Conservation (phyloP, 1,140 invertebrate species). For the Zaprionus nigranus region DNA sequence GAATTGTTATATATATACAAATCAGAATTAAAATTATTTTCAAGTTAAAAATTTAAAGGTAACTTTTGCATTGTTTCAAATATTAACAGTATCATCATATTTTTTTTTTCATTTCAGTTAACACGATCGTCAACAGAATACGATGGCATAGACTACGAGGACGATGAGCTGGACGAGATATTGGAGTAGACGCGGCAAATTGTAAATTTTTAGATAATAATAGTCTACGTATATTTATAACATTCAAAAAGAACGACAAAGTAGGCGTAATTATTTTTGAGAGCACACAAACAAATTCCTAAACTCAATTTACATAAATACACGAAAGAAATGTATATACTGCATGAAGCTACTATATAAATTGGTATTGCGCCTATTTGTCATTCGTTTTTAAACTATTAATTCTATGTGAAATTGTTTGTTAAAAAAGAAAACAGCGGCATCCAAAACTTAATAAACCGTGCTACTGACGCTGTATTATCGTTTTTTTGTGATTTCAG, state of each 20-base stretch:
- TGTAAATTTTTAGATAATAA: constrained; percentile 14
- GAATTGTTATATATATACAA: constrained; percentile 13
- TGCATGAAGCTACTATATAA: constrained; percentile 38
- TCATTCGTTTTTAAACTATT: constrained; percentile 55
- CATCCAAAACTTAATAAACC: constrained; percentile 51
- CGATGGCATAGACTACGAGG: constrained; percentile 75
- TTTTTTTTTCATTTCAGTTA: constrained; percentile 52
- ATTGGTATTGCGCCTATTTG: constrained; percentile 29
- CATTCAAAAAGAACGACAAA: constrained; percentile 13
- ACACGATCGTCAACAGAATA: constrained; percentile 70
- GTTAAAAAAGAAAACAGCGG: constrained; percentile 40
- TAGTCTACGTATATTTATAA: constrained; percentile 39
- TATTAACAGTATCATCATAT: background rate
- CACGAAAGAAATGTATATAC: constrained; percentile 21
- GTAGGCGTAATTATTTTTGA: constrained; percentile 5
- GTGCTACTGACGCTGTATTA: constrained; percentile 1
- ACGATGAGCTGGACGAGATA: constrained; percentile 70
- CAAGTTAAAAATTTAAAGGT: constrained; percentile 38
- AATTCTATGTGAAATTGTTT: constrained; percentile 49
- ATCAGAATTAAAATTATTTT: constrained; percentile 12
- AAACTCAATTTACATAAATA: background rate
- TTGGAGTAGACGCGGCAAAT: constrained; percentile 56
- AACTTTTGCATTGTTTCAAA: constrained; percentile 28
- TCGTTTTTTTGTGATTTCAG: constrained; percentile 12
- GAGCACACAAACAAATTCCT: constrained; percentile 7